Conservation (phyloP, 2,888 invertebrate species). For the Orthosia gothica region DNA sequence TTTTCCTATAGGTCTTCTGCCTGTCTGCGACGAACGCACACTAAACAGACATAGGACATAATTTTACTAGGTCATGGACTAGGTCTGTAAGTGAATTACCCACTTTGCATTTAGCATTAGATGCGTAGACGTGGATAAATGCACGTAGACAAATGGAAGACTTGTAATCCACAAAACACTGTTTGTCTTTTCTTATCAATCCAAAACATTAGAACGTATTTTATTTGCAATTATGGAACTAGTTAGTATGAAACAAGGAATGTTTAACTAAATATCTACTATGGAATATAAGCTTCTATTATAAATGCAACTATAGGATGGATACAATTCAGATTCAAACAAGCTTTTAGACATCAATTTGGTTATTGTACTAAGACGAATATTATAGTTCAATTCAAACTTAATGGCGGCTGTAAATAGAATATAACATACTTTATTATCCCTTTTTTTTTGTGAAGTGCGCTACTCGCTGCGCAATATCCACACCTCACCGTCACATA, state of each 20-base stretch:
- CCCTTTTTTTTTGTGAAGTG: too few relatives aligned
- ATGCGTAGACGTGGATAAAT: neutral
- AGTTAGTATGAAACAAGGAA: conserved; percentile 49
- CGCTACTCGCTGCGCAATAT: too few relatives aligned
- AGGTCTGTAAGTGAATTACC: neutral
- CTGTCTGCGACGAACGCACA: too few relatives aligned
- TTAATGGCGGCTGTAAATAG: neutral
- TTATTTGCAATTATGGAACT: conserved; percentile 35
- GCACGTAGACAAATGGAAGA: neutral
- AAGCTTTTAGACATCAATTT: neutral
- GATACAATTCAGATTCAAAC: conserved; percentile 13
- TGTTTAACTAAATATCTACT: conserved; percentile 27
- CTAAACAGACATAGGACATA: too few relatives aligned
- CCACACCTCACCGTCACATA: too few relatives aligned
- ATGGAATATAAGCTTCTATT: conserved; percentile 14
- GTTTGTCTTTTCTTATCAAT: neutral
- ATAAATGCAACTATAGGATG: conserved; percentile 25
- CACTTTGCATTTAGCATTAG: neutral
- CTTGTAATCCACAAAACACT: neutral
- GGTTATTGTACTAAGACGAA: neutral
- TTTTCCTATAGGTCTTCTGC: too few relatives aligned
- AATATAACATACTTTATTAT: too few relatives aligned
- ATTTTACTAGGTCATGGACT: too few relatives aligned
- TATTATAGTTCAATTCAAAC: neutral
- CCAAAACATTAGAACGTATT: conserved; percentile 13